A percentile compares a stretch with the other conserved stretches of the same genome.
These are phyloP conservation scores for Agrilus mali DNA, from an alignment of 2,888 invertebrate genomes.

Conservation along the genomic window DNA sequence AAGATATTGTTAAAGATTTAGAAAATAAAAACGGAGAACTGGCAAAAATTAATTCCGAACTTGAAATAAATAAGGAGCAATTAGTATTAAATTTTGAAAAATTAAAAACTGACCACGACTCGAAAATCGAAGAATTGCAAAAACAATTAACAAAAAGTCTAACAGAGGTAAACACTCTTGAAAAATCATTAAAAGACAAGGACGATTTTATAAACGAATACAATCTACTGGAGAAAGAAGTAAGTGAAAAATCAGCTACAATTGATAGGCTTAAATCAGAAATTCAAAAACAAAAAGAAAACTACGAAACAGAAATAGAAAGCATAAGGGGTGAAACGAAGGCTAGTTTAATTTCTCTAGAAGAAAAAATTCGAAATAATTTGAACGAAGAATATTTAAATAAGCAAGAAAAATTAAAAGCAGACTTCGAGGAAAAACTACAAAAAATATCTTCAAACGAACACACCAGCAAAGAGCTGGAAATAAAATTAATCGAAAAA, in stretches of 20 bases:
- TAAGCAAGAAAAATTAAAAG: conserved; percentile 18
- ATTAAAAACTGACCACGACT: not conserved
- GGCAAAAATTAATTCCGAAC: conserved; percentile 2
- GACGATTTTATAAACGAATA: conserved; percentile 9
- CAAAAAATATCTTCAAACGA: conserved; percentile 18
- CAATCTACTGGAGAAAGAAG: conserved; percentile 11
- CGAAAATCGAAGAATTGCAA: conserved; percentile 5
- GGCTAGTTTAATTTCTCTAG: conserved; percentile 23
- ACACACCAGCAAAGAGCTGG: conserved; percentile 30
- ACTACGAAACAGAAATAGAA: conserved; percentile 36
- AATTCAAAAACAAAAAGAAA: conserved; percentile 36
- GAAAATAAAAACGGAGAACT: conserved; percentile 16
- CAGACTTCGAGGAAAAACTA: conserved; percentile 22
- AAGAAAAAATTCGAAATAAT: conserved; percentile 24
- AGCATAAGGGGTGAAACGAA: conserved; percentile 36
- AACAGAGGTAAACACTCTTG: conserved; percentile 8
- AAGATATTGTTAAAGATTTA: conserved; percentile 10
- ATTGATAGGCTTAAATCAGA: conserved; percentile 37
- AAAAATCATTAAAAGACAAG: conserved; percentile 8
- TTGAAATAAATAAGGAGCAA: conserved; percentile 1
- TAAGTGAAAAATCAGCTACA: conserved; percentile 37
- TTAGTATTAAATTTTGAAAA: conserved; percentile 2
- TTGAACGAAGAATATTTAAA: conserved; percentile 17
- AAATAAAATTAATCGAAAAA: conserved; percentile 37
- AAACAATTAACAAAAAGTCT: not conserved